A percentile compares a stretch with the other conserved stretches of the same genome.
phyloP scores from a whole-genome alignment of 2,888 invertebrate genomes.

The Xylocampa areola region DNA sequence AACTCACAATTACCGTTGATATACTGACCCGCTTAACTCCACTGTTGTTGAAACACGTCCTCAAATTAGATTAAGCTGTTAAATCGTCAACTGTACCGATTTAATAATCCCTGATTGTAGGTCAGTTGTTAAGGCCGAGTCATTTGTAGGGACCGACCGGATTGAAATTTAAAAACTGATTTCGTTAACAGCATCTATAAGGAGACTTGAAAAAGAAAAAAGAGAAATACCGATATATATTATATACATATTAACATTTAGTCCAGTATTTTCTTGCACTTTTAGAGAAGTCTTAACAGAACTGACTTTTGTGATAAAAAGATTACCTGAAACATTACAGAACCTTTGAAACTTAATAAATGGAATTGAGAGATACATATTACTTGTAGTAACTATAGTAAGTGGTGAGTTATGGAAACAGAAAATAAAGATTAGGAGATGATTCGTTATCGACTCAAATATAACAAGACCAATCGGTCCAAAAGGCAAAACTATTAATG shows the following conservation, averaged over 20 bases:
- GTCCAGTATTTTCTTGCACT: too few species aligned
- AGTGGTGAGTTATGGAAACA: too few species aligned
- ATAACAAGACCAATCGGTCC: slow-evolving; percentile 6
- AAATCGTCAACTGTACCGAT: slow-evolving; percentile 56
- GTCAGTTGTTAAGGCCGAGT: slow-evolving; percentile 39
- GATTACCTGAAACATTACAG: too few species aligned
- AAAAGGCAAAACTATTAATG: slow-evolving; percentile 21
- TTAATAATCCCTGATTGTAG: slow-evolving; percentile 61
- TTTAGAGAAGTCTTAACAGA: too few species aligned
- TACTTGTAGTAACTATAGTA: background rate
- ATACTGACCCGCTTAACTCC: slow-evolving; percentile 40
- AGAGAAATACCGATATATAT: too few species aligned
- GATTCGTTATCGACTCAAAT: slow-evolving; percentile 6
- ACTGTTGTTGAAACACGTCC: slow-evolving; percentile 59
- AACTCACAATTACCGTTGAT: slow-evolving; percentile 18
- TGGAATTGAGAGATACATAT: too few species aligned
- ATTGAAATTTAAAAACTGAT: slow-evolving; percentile 5
- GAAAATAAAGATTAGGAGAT: background rate
- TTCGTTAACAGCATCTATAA: background rate
- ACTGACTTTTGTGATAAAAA: too few species aligned
- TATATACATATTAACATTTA: too few species aligned
- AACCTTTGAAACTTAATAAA: too few species aligned
- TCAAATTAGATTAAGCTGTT: slow-evolving; percentile 65
- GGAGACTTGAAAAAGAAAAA: too few species aligned
- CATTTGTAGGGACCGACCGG: background rate